Conservation (phyloP, 1,140 invertebrate genomes). For the Thaumatotibia leucotreta region DNA sequence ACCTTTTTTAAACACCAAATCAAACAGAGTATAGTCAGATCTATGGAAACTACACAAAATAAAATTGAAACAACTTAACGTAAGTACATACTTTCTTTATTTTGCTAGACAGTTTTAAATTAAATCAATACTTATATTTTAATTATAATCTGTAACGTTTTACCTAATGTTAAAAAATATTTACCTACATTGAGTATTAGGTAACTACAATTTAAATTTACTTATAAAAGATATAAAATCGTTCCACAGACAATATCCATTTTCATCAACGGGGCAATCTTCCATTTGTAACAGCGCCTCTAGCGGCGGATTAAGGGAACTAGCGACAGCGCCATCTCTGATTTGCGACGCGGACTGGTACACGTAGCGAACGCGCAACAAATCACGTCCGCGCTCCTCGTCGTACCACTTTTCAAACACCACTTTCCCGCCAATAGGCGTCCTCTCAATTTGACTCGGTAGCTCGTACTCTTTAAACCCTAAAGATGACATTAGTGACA, state of each 20-base stretch:
- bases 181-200: too few relatives aligned
- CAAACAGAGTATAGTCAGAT: too few relatives aligned
- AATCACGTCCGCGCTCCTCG: conserved; percentile 22
- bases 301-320: conserved; percentile 38
- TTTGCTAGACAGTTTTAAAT: too few relatives aligned
- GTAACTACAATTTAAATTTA: conserved; percentile 24
- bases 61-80: too few relatives aligned
- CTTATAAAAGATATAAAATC: conserved; percentile 51
- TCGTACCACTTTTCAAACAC: conserved; percentile 61
- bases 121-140: too few relatives aligned
- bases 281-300: conserved; percentile 38
- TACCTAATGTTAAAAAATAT: too few relatives aligned
- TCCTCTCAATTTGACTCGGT: conserved; percentile 38
- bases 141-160: too few relatives aligned
- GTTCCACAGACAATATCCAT: conserved; percentile 51
- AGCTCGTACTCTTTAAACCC: conserved; percentile 38
- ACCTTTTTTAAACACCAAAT: too few relatives aligned
- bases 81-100: too few relatives aligned
- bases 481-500: not conserved
- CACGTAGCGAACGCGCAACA: conserved; percentile 54
- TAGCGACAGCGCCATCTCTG: conserved; percentile 33
- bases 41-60: too few relatives aligned
- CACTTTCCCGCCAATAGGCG: conserved; percentile 58
- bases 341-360: conserved; percentile 51
- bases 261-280: conserved; percentile 35